These are phyloP conservation scores for Enteromius radiatus DNA, from an alignment of 2,797 vertebrate species.

Conservation along the genomic window DNA sequence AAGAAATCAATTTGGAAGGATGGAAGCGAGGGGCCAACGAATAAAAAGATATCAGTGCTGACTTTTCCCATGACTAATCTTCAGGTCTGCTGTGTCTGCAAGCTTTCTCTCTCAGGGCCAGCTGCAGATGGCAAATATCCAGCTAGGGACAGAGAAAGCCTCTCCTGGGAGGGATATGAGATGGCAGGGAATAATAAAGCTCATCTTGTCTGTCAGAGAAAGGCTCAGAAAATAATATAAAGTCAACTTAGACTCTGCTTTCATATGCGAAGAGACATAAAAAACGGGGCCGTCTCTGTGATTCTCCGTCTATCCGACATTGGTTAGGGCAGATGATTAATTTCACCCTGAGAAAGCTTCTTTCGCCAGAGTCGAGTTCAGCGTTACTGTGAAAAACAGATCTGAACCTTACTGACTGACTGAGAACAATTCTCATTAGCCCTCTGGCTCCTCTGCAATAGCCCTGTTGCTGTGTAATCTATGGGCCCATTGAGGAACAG, in stretches of 20 bases:
- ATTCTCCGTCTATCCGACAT: constrained; percentile 1
- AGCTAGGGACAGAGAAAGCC: constrained; percentile 38
- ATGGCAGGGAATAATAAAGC: constrained; percentile 46
- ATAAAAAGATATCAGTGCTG: constrained; percentile 71
- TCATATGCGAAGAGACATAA: constrained; percentile 40
- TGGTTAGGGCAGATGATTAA: constrained; percentile 29
- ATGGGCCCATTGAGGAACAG: constrained; percentile 48
- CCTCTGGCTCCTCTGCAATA: constrained; percentile 42
- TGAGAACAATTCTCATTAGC: constrained; percentile 42
- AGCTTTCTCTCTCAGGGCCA: constrained; percentile 48
- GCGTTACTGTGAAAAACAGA: background rate
- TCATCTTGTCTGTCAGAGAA: constrained; percentile 43
- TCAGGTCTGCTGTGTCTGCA: constrained; percentile 32
- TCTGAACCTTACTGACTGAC: constrained; percentile 6
- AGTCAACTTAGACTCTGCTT: constrained; percentile 20
- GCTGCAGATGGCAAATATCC: constrained; percentile 61
- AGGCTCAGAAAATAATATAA: constrained; percentile 45
- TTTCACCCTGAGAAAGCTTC: constrained; percentile 29
- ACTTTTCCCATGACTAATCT: constrained; percentile 78
- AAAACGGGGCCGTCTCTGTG: constrained; percentile 6
- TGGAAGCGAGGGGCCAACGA: constrained; percentile 70
- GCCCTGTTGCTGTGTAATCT: constrained; percentile 59
- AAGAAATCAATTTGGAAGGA: constrained; percentile 57
- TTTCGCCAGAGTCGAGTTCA: background rate
- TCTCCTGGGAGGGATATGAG: constrained; percentile 39